Conservation (phyloP, 2,113 vertebrate species). For the Prinia subflava region DNA sequence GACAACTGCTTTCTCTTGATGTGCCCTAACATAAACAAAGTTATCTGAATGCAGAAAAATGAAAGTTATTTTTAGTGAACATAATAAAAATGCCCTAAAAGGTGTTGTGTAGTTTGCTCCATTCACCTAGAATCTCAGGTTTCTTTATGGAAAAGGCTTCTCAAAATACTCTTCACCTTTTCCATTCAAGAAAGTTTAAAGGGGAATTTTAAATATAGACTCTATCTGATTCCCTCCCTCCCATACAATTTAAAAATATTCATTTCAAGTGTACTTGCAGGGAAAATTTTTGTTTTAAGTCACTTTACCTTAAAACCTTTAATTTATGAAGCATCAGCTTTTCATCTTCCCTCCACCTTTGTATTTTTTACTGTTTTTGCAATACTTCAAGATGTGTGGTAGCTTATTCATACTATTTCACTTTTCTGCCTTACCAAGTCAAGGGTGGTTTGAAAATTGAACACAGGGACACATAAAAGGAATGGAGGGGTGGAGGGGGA, state of each 20-base stretch:
- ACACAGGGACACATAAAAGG: neutral
- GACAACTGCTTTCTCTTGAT: neutral
- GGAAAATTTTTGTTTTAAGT: neutral
- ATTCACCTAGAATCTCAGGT: neutral
- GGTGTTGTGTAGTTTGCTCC: neutral
- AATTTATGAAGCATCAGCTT: neutral
- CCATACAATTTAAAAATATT: neutral
- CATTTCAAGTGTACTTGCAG: neutral
- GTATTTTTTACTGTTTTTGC: neutral
- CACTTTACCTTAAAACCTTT: neutral
- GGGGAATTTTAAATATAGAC: neutral
- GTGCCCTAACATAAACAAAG: neutral
- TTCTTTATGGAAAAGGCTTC: neutral
- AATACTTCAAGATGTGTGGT: neutral
- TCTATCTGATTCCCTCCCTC: rapidly evolving
- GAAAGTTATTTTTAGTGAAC: neutral
- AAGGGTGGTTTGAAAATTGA: neutral
- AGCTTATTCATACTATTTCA: neutral
- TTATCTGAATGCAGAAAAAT: neutral
- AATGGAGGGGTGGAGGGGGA: neutral
- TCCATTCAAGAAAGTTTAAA: neutral
- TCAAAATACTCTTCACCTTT: neutral
- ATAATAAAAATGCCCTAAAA: neutral
- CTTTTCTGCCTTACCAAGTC: neutral
- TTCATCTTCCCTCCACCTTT: neutral